These are phyloP conservation scores for Diaprepes abbreviatus DNA, from an alignment of 2,888 invertebrate species.

Conservation along the genomic window DNA sequence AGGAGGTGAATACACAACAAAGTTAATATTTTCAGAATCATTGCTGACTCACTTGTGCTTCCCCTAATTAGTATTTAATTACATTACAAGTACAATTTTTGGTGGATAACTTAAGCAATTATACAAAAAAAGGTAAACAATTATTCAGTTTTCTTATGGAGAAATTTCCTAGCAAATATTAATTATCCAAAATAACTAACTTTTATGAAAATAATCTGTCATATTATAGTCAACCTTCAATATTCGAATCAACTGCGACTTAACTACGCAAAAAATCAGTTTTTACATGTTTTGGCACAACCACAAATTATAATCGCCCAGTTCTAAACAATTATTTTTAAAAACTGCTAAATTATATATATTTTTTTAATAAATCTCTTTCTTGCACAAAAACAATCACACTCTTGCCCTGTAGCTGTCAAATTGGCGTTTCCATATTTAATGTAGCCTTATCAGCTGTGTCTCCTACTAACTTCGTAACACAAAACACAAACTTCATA, in stretches of 20 bases:
- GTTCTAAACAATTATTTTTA: not conserved
- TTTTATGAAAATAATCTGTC: not conserved
- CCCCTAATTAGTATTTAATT: not conserved
- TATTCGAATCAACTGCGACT: not conserved
- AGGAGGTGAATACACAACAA: conserved; percentile 42
- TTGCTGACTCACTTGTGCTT: conserved; percentile 11
- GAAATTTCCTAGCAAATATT: conserved; percentile 4
- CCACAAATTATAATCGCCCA: not conserved
- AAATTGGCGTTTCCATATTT: not conserved
- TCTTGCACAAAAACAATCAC: conserved; percentile 11
- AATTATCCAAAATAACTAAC: not conserved
- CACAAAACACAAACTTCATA: no score
- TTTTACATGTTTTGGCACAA: not conserved
- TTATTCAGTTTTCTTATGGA: no score
- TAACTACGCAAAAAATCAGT: not conserved
- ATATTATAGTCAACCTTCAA: conserved; percentile 6
- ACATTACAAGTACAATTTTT: not conserved
- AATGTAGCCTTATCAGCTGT: not conserved
- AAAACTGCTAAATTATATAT: not conserved
- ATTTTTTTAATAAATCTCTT: not conserved
- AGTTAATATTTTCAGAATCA: conserved; percentile 27
- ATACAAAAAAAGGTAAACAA: not conserved
- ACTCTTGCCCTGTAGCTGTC: not conserved
- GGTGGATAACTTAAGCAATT: not conserved
- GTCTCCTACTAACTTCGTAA: not conserved